Evolutionary conservation across 2,888 invertebrate genomes (phyloP).

Genomic region (Masnerella sp.): DNA sequence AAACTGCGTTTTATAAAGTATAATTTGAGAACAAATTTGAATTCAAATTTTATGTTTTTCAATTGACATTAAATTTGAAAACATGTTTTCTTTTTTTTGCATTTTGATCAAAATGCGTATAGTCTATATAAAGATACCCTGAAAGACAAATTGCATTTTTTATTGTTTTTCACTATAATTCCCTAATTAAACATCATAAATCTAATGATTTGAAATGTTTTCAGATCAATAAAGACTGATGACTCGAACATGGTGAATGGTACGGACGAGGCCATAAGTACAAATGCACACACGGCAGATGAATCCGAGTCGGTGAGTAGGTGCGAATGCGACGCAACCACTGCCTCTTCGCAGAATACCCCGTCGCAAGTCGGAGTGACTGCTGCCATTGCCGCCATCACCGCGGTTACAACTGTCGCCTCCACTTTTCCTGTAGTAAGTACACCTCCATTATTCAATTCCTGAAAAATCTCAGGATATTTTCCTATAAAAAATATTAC

Average conservation of each 20-base stretch:
- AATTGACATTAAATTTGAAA: too few relatives aligned
- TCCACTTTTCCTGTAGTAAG: conserved; percentile 74
- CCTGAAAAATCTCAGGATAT: too few relatives aligned
- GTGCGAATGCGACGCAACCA: conserved; percentile 74
- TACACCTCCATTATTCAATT: conserved; percentile 52
- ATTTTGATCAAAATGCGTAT: too few relatives aligned
- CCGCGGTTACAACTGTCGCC: conserved; percentile 60
- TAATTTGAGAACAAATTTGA: too few relatives aligned
- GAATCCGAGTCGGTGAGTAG: conserved; percentile 73
- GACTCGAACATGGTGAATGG: conserved; percentile 76
- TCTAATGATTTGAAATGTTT: conserved; percentile 68
- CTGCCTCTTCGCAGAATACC: conserved; percentile 73
- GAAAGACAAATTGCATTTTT: too few relatives aligned
- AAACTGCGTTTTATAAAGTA: too few relatives aligned
- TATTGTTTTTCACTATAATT: too few relatives aligned
- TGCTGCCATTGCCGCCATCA: conserved; percentile 68
- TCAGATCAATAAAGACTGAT: conserved; percentile 85
- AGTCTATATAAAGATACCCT: too few relatives aligned
- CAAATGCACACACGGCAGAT: conserved; percentile 74
- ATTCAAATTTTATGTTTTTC: too few relatives aligned
- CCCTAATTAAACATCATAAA: not conserved
- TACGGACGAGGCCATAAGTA: conserved; percentile 74
- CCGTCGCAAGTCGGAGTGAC: conserved; percentile 73
- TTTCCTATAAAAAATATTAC: too few relatives aligned
- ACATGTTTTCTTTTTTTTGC: too few relatives aligned